Base-by-base conservation (phyloP, 2,888 invertebrate species). In the Pomacea canaliculata region DNA sequence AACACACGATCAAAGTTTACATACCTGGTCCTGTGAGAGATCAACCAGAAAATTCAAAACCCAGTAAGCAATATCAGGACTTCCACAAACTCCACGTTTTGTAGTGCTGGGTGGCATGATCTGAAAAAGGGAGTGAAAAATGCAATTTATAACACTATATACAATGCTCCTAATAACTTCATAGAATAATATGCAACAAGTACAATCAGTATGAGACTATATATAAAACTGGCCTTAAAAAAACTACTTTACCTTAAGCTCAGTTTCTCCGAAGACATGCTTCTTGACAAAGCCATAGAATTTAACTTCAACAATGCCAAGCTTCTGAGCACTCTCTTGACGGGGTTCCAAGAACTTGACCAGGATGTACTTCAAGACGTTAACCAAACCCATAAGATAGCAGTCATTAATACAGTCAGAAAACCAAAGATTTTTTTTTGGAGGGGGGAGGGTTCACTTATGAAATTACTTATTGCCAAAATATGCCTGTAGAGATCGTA, bases 311-410 rank as follows among this genome's bases (percentile, higher is more conserved):
- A 83, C 80, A 48, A 90, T 79, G 9, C 88, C 87, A 16, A 90
- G 73, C 67, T 85, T 84, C 13, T 84, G 84, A 27, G 86, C 86
- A 74, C 80, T 84, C 12, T 85, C 82, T 70, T 88, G 87, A 51
- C 88, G 76, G 12, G 89, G 87, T 78, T 89, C 88, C 70, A 90
- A 79, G 77, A 90, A 87, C 80, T 89, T 90, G 37, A 90, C 82
- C 66, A 89, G 77, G 5, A 90, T 83, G 79, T 86, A 88, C 88
- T 89, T 84, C n/a, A 81, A 83, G 59, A 66, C 76, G n/a, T n/a
- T 49, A 49, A 75, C 19, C 12, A 56, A 23, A 13, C 37, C 37
- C 37, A 37, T 12, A 7, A 27, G 16, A 16, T 37, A 5, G 0
- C 37, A 37, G 37, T 37, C 37, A 37, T 5, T 37, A 37, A 37